A percentile compares a stretch with the other conserved stretches of the same genome.
Evolutionary conservation across 2,113 vertebrate genomes (phyloP).

Genomic region (Oncorhynchus nerka): DNA sequence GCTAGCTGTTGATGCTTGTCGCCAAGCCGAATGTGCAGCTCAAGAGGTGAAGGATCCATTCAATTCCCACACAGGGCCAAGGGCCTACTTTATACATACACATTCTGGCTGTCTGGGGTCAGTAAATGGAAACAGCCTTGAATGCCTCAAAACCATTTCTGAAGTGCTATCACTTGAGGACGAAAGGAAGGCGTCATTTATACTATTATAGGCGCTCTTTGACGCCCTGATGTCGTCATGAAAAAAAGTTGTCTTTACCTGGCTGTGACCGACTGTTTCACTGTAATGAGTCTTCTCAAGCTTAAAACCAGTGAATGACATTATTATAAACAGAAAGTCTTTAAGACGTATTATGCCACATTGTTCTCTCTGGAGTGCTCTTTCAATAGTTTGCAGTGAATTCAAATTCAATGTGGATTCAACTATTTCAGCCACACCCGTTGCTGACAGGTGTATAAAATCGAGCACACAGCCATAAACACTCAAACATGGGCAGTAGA

Average conservation of each 20-base stretch:
- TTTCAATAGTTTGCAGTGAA: neutral
- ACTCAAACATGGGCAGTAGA: too few species aligned
- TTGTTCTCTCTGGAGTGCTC: neutral
- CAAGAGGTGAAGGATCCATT: neutral
- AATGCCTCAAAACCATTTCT: neutral
- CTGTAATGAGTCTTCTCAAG: too few species aligned
- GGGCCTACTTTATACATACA: neutral
- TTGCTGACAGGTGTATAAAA: too few species aligned
- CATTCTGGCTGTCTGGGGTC: neutral
- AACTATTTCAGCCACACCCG: too few species aligned
- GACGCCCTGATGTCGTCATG: too few species aligned
- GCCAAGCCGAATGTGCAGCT: neutral
- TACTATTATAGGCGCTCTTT: too few species aligned
- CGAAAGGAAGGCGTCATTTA: neutral
- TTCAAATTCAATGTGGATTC: neutral
- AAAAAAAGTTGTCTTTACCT: too few species aligned
- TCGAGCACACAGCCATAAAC: too few species aligned
- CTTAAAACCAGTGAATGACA: too few species aligned
- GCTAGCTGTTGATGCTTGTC: neutral
- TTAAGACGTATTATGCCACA: too few species aligned
- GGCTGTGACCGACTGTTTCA: too few species aligned
- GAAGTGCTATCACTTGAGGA: neutral
- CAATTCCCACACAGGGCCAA: neutral
- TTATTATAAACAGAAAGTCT: too few species aligned
- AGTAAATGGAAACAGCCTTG: neutral